These are phyloP conservation scores for Tor tambroides DNA, from an alignment of 2,113 vertebrate species.

Conservation along the genomic window DNA sequence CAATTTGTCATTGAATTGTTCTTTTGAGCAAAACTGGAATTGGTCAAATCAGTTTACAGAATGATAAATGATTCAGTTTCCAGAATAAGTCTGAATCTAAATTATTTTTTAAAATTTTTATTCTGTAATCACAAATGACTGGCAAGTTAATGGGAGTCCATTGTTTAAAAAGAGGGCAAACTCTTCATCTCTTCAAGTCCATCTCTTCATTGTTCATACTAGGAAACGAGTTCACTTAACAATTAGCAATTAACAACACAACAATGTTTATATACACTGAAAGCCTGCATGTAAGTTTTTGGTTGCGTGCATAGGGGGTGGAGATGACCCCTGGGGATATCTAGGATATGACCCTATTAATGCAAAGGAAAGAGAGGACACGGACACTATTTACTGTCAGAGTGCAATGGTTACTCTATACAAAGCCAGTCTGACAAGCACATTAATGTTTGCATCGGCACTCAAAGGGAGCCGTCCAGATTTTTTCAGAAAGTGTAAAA, in stretches of 20 bases:
- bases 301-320: constrained; percentile 1
- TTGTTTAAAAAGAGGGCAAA: background rate
- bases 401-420: constrained; percentile 33
- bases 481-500: background rate
- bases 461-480: background rate
- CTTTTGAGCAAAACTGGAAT: background rate
- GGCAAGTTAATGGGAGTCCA: background rate
- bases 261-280: background rate
- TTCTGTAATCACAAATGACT: background rate
- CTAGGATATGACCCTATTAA: constrained; percentile 63
- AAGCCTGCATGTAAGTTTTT: background rate
- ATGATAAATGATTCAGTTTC: background rate
- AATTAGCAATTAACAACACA: background rate
- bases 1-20: background rate
- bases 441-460: background rate
- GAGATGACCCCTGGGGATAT: constrained; percentile 47
- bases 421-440: constrained; percentile 15
- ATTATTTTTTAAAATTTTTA: background rate
- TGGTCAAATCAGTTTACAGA: background rate
- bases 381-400: constrained; percentile 66
- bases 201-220: background rate
- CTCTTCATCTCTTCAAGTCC: no score
- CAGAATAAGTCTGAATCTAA: background rate
- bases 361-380: constrained; percentile 60
- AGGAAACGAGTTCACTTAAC: background rate